Evolutionary conservation across 2,797 vertebrate species (phyloP), one percentile per base, ranked within the genome.

Genomic region (Rhinatrema bivittatum): DNA sequence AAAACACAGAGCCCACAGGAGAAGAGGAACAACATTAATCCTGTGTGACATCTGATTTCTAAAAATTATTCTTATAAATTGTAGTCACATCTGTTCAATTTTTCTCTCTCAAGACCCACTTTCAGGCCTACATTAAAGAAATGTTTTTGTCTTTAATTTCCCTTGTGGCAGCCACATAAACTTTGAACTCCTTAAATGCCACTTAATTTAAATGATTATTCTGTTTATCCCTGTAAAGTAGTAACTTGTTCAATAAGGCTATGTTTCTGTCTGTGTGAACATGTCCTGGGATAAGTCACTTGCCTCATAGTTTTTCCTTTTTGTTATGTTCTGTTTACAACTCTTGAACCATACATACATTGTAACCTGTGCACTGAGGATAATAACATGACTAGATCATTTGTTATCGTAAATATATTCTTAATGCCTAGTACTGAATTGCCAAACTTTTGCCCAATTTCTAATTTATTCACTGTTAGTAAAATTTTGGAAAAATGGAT

Each of bases 151-250:
- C 39, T 60, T 52, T 66, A 66, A 63, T 62, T 72, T 68, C 60
- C 50, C 41, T 32, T 20, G 31, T 42, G 49, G 36, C 48, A 56
- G 24, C 17, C 35, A 58, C 53, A 65, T 54, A 56, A 60, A 39
- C 41, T 39, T 43, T 59, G 57, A 47, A 54, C 46, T 53, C 63
- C 50, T 45, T 56, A 73, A 71, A 65, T 56, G 60, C 50, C 52
- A 56, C 40, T 58, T 56, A 46, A 51, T 70, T 63, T 66, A 33
- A 56, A 58, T 53, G 51, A 45, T 64, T 64, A 59, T 64, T 54
- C 48, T 53, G 33, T 64, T 67, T 66, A 59, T 46, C 56, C 56
- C 65, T 70, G 68, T 53, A 59, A 59, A 65, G 44, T 56, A 57
- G 56, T 47, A 64, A 53, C 45, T 39, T 52, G 34, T 25, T 51